These are phyloP conservation scores for Brachyptera risi DNA, from an alignment of 2,888 invertebrate species.

Conservation along the genomic window DNA sequence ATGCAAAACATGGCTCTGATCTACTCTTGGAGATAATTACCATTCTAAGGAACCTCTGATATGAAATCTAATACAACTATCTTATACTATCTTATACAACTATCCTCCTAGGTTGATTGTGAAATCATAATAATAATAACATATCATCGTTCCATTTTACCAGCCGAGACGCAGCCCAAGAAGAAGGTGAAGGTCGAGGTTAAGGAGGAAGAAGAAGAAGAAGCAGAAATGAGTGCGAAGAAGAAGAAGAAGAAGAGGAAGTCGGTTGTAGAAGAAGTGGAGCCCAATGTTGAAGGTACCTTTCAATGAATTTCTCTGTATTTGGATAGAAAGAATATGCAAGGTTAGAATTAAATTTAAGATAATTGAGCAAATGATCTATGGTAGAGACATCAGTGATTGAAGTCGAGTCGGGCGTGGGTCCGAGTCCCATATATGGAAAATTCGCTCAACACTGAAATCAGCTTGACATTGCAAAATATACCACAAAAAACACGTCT, in stretches of 20 bases:
- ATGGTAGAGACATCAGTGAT: too few species aligned
- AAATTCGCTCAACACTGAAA: too few species aligned
- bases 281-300: background rate
- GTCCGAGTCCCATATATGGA: too few species aligned
- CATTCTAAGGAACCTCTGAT: background rate
- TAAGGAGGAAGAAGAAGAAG: constrained; percentile 20
- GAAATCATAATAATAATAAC: background rate
- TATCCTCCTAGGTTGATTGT: too few species aligned
- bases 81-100: constrained; percentile 47
- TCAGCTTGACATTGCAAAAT: too few species aligned
- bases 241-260: constrained; percentile 35
- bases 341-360: too few species aligned
- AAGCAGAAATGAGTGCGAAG: constrained; percentile 27
- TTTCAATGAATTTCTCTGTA: background rate
- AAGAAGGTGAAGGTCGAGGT: constrained; percentile 37
- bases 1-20: background rate
- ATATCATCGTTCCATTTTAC: background rate
- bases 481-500: too few species aligned
- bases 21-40: background rate
- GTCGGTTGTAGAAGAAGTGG: background rate
- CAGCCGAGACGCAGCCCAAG: constrained; percentile 33
- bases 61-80: constrained; percentile 4
- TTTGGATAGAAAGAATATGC: background rate
- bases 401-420: too few species aligned
- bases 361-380: too few species aligned